Conservation (phyloP, 1,140 invertebrate genomes). For the Agrilus planipennis region DNA sequence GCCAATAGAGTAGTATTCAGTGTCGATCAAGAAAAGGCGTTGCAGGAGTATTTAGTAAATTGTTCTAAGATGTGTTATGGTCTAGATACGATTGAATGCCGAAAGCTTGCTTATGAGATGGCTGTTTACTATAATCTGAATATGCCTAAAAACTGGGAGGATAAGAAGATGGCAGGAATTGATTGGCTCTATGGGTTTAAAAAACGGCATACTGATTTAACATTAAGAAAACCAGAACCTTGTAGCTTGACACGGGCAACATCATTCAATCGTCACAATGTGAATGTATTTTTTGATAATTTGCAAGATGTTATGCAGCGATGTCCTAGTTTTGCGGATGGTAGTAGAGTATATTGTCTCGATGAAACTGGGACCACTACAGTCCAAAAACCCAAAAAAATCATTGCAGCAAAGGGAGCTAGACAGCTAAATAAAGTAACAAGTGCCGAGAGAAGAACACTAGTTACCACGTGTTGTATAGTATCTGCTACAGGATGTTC, state of each 20-base stretch:
- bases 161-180: slow-evolving; percentile 29
- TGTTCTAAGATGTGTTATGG: slow-evolving; percentile 8
- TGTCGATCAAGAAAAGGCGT: neutral
- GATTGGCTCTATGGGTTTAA: slow-evolving; percentile 36
- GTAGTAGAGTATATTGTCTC: slow-evolving; percentile 31
- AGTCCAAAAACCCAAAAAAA: slow-evolving; percentile 32
- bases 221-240: slow-evolving; percentile 31
- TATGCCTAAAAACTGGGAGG: slow-evolving; percentile 24
- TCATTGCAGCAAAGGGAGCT: slow-evolving; percentile 27
- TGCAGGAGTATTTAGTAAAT: slow-evolving; percentile 1
- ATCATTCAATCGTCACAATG: slow-evolving; percentile 31
- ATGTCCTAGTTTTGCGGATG: slow-evolving; percentile 12
- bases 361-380: slow-evolving; percentile 36
- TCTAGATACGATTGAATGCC: slow-evolving; percentile 1
- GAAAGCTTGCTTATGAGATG: neutral
- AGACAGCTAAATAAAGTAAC: slow-evolving; percentile 31
- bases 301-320: slow-evolving; percentile 18
- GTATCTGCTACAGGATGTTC: slow-evolving; percentile 25
- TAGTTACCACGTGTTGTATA: slow-evolving; percentile 33
- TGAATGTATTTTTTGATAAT: slow-evolving; percentile 9
- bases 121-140: slow-evolving; percentile 21
- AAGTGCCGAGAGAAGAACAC: slow-evolving; percentile 33
- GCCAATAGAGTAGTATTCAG: slow-evolving; percentile 3
- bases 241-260: slow-evolving; percentile 35
- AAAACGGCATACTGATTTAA: slow-evolving; percentile 32